Evolutionary conservation across 2,888 invertebrate species (phyloP).

Genomic region (Pandemis heparana): DNA sequence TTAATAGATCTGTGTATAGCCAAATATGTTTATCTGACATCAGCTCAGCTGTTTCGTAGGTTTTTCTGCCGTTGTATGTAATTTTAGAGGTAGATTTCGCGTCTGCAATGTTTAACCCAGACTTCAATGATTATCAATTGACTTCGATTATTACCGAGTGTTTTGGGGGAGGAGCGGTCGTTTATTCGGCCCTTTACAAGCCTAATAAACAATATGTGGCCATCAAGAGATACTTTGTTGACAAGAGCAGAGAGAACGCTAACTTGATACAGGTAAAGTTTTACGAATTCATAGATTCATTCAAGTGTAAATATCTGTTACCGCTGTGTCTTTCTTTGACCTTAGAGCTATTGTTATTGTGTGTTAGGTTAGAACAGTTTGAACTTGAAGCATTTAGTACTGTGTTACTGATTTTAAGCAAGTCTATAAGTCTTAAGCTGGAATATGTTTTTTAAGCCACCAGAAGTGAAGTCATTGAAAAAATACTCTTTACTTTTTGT

Average conservation of each 20-base stretch:
- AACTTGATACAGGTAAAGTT: conserved; percentile 83
- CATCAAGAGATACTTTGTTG: conserved; percentile 91
- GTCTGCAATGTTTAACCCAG: conserved; percentile 84
- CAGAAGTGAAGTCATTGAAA: too few relatives aligned
- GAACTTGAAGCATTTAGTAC: background rate
- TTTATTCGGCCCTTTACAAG: conserved; percentile 89
- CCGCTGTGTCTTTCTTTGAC: background rate
- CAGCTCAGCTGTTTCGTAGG: background rate
- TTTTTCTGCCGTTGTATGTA: conserved; percentile 21
- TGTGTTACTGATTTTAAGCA: background rate
- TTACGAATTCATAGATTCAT: background rate
- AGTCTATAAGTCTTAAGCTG: background rate
- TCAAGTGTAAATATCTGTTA: background rate
- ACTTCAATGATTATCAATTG: conserved; percentile 87
- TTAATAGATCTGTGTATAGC: conserved; percentile 45
- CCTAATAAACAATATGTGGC: conserved; percentile 89
- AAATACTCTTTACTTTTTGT: too few relatives aligned
- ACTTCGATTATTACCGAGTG: conserved; percentile 89
- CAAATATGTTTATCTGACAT: conserved; percentile 38
- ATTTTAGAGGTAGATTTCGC: conserved; percentile 35
- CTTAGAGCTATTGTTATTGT: background rate
- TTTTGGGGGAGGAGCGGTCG: conserved; percentile 89
- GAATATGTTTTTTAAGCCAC: background rate
- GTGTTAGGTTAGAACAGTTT: background rate
- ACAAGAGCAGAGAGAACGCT: conserved; percentile 87